Evolutionary conservation across 1,140 invertebrate genomes (phyloP), one percentile per base, ranked within the genome.

Genomic region (Drosophila kurseongensis): DNA sequence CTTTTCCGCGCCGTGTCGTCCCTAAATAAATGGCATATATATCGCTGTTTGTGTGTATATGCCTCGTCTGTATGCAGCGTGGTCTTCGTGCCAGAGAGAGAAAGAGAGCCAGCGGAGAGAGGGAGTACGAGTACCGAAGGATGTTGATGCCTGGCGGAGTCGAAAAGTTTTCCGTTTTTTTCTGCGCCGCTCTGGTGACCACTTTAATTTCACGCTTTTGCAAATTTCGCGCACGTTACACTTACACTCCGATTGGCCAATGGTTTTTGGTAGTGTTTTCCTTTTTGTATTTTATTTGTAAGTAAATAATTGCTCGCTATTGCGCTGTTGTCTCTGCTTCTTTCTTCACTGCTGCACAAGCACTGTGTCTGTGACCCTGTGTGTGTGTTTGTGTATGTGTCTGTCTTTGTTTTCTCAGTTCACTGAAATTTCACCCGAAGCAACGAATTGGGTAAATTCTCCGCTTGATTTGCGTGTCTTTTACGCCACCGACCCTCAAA

Each of bases 351-450:
- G 66, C 75, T 81, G 67, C 56, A 51, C 58, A 67, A 79, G 65
- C 51, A 77, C 69, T 73, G 36, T 61, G 67, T 73, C 54, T 80
- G 66, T 73, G 47, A 66, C 41, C 32, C 41, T 78, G 66, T 78
- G 56, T 79, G 50, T 55, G 66, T 71, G 77, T 80, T 62, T 62
- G 59, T 66, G 29, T 66, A 67, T 80, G 68, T 81, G 78, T 82
- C 84, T 89, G 84, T 84, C 84, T 89, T 89, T 90, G 84, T 89
- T 89, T 86, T 89, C 83, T 89, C 84, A 89, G 84, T 80, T 89
- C 84, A 89, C 84, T 89, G 84, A 89, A 86, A 89, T 89, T 89
- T 89, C 84, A 89, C 84, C 85, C 84, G 68, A 86, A 78, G 75
- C 44, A 78, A 77, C 83, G 75, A 86, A 84, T 90, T 80, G 84